Evolutionary conservation across 2,888 invertebrate species (phyloP), one percentile per base, ranked within the genome.

Genomic region (Cephus rjabovi): DNA sequence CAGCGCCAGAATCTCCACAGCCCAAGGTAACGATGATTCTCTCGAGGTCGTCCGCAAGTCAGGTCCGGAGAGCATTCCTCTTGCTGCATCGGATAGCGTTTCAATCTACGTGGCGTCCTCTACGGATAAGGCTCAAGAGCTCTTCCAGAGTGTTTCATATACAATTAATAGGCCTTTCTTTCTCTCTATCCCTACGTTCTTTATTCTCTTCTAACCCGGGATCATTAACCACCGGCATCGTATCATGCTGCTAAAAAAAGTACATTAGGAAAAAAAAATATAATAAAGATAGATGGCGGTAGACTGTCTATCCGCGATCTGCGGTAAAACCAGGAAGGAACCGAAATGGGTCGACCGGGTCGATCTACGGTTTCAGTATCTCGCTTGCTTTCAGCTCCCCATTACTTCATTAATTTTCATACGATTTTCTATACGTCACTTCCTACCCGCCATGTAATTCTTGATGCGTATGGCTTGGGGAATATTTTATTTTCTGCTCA

Each of bases 1-100:
- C 83, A 90, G 93, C 85, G 87, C 90, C 86, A 87, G 92, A 85
- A 90, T 92, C 86, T 91, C 93, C 86, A 90, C 93, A 84, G 89
- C 92, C 86, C 83, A 93, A 93, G 93, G 94, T 93, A 92, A 87
- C 79, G 34, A 69, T 33, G 35, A 30, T 37, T 70, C 56, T 56
- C 56, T 23, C 23, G 15, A 56, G 9, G 6, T 15, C 56, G 56
- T 23, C 23, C 56, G 9, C 23, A 56, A 56, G 56, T 56, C 56
- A 56, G 56, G 56, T 56, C 56, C 56, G 56, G 56, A 56, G 23
- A 56, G 56, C 23, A 56, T 56, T 56, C 23, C 56, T 56, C 23
- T 23, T 56, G 56, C 56, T 23, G 56, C 56, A 56, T 23, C 23
- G 56, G 2, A 23, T 15, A 23, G 23, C 56, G 56, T 56, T 56